A percentile compares a stretch with the other conserved stretches of the same genome.
phyloP scores from a whole-genome alignment of 2,888 invertebrate species.

The Brassicogethes aeneus region DNA sequence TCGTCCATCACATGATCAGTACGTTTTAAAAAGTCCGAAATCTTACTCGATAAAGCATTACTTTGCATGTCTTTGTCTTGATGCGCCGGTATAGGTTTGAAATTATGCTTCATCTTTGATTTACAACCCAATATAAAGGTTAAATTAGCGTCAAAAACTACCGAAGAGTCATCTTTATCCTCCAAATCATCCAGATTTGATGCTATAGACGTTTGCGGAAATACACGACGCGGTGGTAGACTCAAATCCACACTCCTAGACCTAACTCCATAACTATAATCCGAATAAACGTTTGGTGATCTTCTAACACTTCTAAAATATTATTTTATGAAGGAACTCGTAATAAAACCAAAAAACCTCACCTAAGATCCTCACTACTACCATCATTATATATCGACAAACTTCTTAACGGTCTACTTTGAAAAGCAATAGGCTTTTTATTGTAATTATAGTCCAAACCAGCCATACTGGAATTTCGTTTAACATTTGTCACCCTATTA shows the following conservation, averaged over 20 bases:
- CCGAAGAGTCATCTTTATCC: slow-evolving; percentile 64
- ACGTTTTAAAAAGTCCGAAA: slow-evolving; percentile 68
- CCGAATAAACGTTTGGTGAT: slow-evolving; percentile 3
- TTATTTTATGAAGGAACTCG: too few relatives aligned
- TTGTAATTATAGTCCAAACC: slow-evolving; percentile 23
- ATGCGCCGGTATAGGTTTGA: slow-evolving; percentile 67
- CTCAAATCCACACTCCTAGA: neutral
- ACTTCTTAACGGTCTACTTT: slow-evolving; percentile 38
- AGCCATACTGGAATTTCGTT: slow-evolving; percentile 17
- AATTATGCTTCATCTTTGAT: slow-evolving; percentile 56
- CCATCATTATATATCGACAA: slow-evolving; percentile 26
- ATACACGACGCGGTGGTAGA: slow-evolving; percentile 54
- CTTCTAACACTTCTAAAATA: too few relatives aligned
- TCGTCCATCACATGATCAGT: slow-evolving; percentile 87
- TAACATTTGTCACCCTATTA: slow-evolving; percentile 12
- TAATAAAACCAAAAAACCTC: too few relatives aligned
- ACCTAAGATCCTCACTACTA: neutral
- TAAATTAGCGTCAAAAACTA: slow-evolving; percentile 73
- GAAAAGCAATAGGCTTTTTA: slow-evolving; percentile 27
- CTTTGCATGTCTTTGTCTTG: slow-evolving; percentile 70
- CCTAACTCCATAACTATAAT: slow-evolving; percentile 3
- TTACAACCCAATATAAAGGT: slow-evolving; percentile 70
- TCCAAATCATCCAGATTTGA: slow-evolving; percentile 47
- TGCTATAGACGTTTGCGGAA: slow-evolving; percentile 53
- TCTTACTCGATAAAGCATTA: slow-evolving; percentile 64